A percentile compares a stretch with the other conserved stretches of the same genome.
Conservation (phyloP, 92 coral and sea anemone species). For the Bergia sp. region DNA sequence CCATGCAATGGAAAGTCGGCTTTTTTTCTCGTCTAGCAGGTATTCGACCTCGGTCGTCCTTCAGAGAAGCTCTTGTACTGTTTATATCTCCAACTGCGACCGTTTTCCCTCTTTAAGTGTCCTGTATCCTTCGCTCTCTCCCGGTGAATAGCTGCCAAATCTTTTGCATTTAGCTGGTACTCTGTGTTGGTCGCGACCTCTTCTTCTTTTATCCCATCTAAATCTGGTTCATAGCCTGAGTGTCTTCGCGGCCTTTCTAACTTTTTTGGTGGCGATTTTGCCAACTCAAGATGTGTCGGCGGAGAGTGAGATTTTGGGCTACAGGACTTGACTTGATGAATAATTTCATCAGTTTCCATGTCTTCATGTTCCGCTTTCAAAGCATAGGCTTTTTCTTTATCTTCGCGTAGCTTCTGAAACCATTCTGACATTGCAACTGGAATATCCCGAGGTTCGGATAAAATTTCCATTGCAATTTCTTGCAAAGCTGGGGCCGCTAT, state of each 20-base stretch:
- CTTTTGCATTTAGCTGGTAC: background rate
- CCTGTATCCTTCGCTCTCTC: conserved; percentile 42
- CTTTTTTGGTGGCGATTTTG: conserved; percentile 25
- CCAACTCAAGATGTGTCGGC: background rate
- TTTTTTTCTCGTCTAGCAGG: conserved; percentile 18
- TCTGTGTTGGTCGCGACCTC: background rate
- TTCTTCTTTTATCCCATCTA: conserved; percentile 38
- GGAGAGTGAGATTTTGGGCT: conserved; percentile 36
- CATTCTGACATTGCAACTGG: conserved; percentile 44
- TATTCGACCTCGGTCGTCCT: conserved; percentile 37
- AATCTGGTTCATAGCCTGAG: conserved; percentile 38
- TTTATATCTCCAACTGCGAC: conserved; percentile 43
- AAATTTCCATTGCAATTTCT: conserved; percentile 31
- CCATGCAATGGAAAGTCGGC: background rate
- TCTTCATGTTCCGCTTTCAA: conserved; percentile 41
- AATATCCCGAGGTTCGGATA: conserved; percentile 29
- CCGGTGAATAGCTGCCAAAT: conserved; percentile 43
- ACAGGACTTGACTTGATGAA: conserved; percentile 12
- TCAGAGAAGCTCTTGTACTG: conserved; percentile 32
- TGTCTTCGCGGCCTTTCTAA: conserved; percentile 30
- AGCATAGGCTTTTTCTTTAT: conserved; percentile 39
- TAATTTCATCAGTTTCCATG: conserved; percentile 33
- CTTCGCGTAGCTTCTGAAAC: conserved; percentile 44
- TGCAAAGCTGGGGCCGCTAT: background rate
- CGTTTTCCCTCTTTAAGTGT: conserved; percentile 15